A percentile compares a stretch with the other conserved stretches of the same genome.
These are phyloP conservation scores for Rhimphoctona megacephalus DNA, from an alignment of 2,888 invertebrate species.

Conservation along the genomic window DNA sequence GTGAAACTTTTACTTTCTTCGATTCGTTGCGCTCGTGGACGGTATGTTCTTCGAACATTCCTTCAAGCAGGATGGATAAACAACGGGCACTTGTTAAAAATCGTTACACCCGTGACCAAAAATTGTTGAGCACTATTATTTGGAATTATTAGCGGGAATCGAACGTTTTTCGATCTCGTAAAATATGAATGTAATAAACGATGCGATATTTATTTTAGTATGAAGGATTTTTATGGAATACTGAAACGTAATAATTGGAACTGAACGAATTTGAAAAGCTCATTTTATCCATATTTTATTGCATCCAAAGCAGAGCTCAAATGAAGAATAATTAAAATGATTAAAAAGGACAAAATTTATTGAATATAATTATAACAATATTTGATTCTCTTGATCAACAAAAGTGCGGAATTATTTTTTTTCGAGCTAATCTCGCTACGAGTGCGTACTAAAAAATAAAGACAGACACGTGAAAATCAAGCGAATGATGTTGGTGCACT, in stretches of 20 bases:
- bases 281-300: not conserved
- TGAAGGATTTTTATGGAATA: too few relatives aligned
- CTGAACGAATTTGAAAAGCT: too few relatives aligned
- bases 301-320: too few relatives aligned
- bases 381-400: not conserved
- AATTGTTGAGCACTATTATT: not conserved
- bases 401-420: not conserved
- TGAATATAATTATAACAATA: not conserved
- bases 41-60: not conserved
- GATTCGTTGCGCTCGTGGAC: slow-evolving; percentile 66
- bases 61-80: slow-evolving; percentile 12
- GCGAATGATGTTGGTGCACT: slow-evolving; percentile 43
- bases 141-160: not conserved
- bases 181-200: not conserved
- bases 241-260: too few relatives aligned
- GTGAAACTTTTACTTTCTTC: slow-evolving; percentile 75
- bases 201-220: too few relatives aligned
- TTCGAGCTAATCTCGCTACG: not conserved
- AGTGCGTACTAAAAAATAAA: not conserved
- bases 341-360: not conserved
- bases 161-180: not conserved
- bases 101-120: slow-evolving; percentile 15
- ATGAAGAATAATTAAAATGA: not conserved
- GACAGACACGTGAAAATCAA: not conserved
- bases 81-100: slow-evolving; percentile 17